Conservation (phyloP, 2,888 invertebrate species). For the Calliopum simillimum region DNA sequence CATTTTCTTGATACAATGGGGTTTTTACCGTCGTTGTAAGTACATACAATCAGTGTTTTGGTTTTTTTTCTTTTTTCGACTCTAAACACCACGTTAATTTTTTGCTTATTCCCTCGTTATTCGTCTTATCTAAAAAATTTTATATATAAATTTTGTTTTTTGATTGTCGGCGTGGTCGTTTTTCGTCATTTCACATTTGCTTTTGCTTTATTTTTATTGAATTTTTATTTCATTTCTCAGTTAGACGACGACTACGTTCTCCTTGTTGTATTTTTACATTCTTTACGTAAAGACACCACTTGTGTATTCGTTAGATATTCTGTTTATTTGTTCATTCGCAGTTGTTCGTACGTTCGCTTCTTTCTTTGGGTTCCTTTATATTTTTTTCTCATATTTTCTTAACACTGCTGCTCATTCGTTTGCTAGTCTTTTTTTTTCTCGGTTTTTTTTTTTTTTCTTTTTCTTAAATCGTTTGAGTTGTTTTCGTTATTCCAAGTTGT, state of each 20-base stretch:
- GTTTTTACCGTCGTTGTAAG: too few relatives aligned
- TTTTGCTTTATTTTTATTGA: slow-evolving; percentile 17
- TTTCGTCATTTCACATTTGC: not conserved
- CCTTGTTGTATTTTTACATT: not conserved
- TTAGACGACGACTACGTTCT: not conserved
- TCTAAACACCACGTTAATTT: too few relatives aligned
- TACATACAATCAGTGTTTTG: too few relatives aligned
- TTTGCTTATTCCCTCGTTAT: too few relatives aligned
- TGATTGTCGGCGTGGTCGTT: not conserved
- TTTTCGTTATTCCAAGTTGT: not conserved
- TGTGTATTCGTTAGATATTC: not conserved
- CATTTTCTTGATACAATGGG: too few relatives aligned
- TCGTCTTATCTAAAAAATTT: too few relatives aligned
- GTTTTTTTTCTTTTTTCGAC: too few relatives aligned
- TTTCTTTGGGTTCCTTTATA: not conserved
- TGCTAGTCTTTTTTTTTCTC: not conserved
- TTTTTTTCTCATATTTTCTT: not conserved
- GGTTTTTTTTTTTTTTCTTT: too few relatives aligned
- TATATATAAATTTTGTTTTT: not conserved
- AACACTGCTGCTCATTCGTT: slow-evolving; percentile 3
- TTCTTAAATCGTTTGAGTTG: not conserved
- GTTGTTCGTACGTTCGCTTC: slow-evolving; percentile 24
- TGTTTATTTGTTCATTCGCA: not conserved
- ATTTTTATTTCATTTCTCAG: slow-evolving; percentile 13
- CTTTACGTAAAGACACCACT: slow-evolving; percentile 24